phyloP scores from a whole-genome alignment of 2,888 invertebrate genomes.

The Glaucopsyche alexis region DNA sequence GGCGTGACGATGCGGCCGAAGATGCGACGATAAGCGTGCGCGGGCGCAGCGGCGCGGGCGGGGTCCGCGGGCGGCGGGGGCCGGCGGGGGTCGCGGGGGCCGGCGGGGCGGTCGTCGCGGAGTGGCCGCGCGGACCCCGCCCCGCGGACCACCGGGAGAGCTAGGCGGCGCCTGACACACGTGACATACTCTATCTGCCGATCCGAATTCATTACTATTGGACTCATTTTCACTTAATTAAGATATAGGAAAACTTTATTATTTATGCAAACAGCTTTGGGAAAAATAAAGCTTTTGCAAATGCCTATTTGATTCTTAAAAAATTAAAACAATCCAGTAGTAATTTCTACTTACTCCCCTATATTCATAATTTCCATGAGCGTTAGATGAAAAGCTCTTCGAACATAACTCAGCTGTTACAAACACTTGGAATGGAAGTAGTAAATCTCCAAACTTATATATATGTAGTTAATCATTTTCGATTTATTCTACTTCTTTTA shows the following conservation, averaged over 20 bases:
- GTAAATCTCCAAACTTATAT: too few relatives aligned
- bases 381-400: too few relatives aligned
- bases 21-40: slow-evolving; percentile 70
- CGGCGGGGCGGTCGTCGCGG: slow-evolving; percentile 58
- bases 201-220: slow-evolving; percentile 47
- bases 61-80: slow-evolving; percentile 41
- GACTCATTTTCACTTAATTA: slow-evolving; percentile 34
- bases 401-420: too few relatives aligned
- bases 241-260: background rate
- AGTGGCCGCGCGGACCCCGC: slow-evolving; percentile 76
- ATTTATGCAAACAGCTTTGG: background rate
- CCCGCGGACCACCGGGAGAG: slow-evolving; percentile 80
- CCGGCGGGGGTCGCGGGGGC: slow-evolving; percentile 43
- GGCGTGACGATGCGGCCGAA: slow-evolving; percentile 69
- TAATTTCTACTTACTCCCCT: too few relatives aligned
- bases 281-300: background rate
- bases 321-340: too few relatives aligned
- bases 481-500: too few relatives aligned
- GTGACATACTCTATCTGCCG: slow-evolving; percentile 57
- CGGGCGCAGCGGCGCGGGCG: slow-evolving; percentile 50
- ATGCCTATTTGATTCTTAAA: background rate
- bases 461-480: too few relatives aligned
- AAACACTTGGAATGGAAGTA: too few relatives aligned
- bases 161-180: slow-evolving; percentile 69
- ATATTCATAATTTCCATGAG: too few relatives aligned